Evolutionary conservation across 2,113 vertebrate genomes (phyloP).

Genomic region (Physeter macrocephalus): DNA sequence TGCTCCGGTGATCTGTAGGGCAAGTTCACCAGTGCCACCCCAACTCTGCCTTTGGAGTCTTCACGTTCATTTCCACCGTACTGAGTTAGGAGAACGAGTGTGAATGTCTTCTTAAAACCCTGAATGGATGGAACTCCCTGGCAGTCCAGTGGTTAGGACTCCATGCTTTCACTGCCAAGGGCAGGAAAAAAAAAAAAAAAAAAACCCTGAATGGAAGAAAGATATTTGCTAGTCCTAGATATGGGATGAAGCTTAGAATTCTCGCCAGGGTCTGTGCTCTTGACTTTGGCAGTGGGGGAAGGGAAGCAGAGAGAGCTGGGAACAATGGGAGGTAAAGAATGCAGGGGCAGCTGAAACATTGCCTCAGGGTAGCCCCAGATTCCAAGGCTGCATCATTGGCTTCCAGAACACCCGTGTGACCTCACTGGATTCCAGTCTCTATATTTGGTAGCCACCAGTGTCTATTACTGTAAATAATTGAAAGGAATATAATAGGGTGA

Average conservation of each 20-base stretch:
- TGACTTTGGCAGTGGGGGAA: not conserved
- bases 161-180: not conserved
- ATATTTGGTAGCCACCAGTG: slow-evolving; percentile 71
- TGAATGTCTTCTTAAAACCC: not conserved
- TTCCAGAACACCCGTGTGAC: slow-evolving; percentile 67
- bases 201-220: not conserved
- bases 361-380: slow-evolving; percentile 57
- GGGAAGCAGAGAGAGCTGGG: not conserved
- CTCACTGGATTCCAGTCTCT: slow-evolving; percentile 73
- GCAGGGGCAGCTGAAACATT: slow-evolving; percentile 61
- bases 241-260: not conserved
- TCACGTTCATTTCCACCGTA: accelerated
- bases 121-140: not conserved
- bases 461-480: slow-evolving; percentile 71
- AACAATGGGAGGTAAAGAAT: slow-evolving; percentile 56
- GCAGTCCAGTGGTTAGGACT: not conserved
- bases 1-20: not conserved
- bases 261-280: not conserved
- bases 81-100: not conserved
- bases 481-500: slow-evolving; percentile 70
- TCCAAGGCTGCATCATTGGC: slow-evolving; percentile 47
- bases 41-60: not conserved
- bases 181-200: not conserved
- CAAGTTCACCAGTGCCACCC: not conserved
- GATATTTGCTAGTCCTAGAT: not conserved